These are phyloP conservation scores for Propithecus deckenii DNA, from an alignment of 2,797 vertebrate genomes.

Conservation along the genomic window DNA sequence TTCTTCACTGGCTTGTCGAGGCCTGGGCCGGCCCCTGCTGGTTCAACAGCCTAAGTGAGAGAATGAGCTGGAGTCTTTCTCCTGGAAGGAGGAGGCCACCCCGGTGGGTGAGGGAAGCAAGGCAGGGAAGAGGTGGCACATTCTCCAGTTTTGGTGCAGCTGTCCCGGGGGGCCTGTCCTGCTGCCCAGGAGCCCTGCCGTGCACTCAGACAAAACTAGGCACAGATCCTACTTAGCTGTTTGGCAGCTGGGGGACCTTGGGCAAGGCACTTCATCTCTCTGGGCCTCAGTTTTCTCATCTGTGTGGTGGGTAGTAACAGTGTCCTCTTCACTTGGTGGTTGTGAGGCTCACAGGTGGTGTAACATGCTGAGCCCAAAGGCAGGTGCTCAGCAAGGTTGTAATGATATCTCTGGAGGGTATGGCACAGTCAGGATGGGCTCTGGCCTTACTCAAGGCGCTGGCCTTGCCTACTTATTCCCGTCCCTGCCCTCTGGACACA, in stretches of 20 bases:
- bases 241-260: background rate
- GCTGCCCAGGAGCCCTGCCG: background rate
- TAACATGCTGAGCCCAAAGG: background rate
- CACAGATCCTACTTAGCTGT: background rate
- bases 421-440: background rate
- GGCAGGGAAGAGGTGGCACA: background rate
- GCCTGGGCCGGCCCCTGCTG: background rate
- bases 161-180: background rate
- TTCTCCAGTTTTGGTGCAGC: background rate
- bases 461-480: background rate
- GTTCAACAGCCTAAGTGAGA: background rate
- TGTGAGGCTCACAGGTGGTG: background rate
- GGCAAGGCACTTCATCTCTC: background rate
- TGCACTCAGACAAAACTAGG: background rate
- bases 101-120: too few relatives aligned
- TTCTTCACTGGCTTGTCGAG: background rate
- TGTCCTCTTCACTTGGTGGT: background rate
- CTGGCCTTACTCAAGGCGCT: background rate
- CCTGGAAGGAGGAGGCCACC: background rate
- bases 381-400: background rate
- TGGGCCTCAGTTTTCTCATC: background rate
- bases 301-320: background rate
- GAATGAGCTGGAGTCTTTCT: background rate
- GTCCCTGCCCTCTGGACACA: background rate
- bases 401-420: background rate